Evolutionary conservation across 2,113 vertebrate genomes (phyloP), one percentile per base, ranked within the genome.

Genomic region (Ginglymostoma cirratum): DNA sequence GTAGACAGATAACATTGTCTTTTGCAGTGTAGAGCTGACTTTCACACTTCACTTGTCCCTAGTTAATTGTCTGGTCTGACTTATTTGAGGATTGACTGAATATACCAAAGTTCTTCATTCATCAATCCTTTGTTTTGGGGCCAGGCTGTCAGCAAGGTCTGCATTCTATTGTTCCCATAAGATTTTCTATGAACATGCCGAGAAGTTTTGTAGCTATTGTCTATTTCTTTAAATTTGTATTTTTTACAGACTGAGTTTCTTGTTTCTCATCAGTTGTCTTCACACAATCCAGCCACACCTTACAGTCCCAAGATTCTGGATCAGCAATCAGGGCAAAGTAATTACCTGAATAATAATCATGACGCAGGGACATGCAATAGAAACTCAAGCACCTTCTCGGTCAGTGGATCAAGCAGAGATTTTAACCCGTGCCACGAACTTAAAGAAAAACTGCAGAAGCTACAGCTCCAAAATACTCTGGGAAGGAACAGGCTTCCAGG

Each of bases 231-330:
- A 21, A 61, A 34, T 55, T 55, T 90, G 30, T 94, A 27, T 94
- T 24, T 93, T 61, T 70, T 96, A 96, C 97, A 98, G 98, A 97
- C 98, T 96, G 98, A 98, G 70, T 72, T 97, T 78, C 85, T 97
- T 3, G 96, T 96, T 0, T 67, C 95, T 2, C 97, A 97, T 0
- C 97, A 98, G 42, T 69, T 42, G 8, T 72, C 42, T 45, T 86
- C n/a, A 0, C 96, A 97, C 86, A 96, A 38, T 55, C 95, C 21
- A 0, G 52, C 38, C 42, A 69, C 93, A 72, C 15, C 34, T 72
- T 27, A 42, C 69, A 52, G 30, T 72, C 69, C 17, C 69, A 95
- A 95, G 69, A 34, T 70, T 45, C 27, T 30, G 5, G 67, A 76
- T 95, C 42, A 95, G 42, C 94, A 95, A 70, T 95, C 94, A 30